Base-by-base conservation (phyloP, 2,888 invertebrate genomes). In the Hemistola chrysoprasaria region DNA sequence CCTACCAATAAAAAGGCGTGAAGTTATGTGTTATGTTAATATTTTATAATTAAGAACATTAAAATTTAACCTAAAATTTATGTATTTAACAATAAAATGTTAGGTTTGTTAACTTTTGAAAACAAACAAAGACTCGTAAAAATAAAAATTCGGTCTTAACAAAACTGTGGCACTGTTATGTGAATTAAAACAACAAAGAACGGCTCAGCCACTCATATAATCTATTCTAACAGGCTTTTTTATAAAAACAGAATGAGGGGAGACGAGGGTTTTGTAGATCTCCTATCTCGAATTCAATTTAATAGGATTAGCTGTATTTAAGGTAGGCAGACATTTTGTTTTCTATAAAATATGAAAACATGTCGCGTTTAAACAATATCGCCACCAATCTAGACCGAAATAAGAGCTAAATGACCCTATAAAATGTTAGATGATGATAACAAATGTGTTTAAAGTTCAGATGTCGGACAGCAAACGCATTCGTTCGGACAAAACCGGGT, bases 371-470 rank as follows among this genome's bases (percentile, higher is more conserved):
- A 36, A 31, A 44, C 41, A 50, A 45, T 46, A 22, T 8, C 28
- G 24, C n/a, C 20, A 33, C 46, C 45, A 48, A 49, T 30, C 36
- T 40, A 22, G 22, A 37, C 8, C 30, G 44, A 37, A 33, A 40
- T 34, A 37, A 30, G 25, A 25, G 21, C 27, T 10, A 11, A 25
- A 29, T 35, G 37, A 39, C 38, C 36, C 29, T 20, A 38, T 26
- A 26, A 10, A 25, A 30, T 38, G 41, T 43, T 40, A 39, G 35
- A 48, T 53, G 28, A 29, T 49, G 34, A 40, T 54, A 47, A 56
- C 31, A 47, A 54, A 59, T 55, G 51, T 28, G 25, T n/a, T n/a
- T n/a, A 32, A 56, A 59, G 50, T 53, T 56, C 22, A 41, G 50
- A 45, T 36, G 32, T 32, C 27, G 23, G 9, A 29, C 11, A 29